Base-by-base conservation (phyloP, 2,797 vertebrate species). In the Vireo griseus region DNA sequence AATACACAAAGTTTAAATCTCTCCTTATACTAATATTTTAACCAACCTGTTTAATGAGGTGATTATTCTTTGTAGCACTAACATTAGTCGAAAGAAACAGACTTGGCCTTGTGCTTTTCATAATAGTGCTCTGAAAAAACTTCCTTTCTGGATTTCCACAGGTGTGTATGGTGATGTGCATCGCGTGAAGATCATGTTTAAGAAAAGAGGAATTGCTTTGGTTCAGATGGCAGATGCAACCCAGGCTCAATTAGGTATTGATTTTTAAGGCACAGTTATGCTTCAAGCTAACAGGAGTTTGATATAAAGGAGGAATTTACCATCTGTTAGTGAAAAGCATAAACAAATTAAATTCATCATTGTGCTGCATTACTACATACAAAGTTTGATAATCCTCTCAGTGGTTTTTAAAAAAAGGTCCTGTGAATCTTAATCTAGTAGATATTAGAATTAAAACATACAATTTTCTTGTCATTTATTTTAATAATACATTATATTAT, bases 181-280 rank as follows among this genome's bases (percentile, higher is more conserved):
- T 96, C 97, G 99, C 96, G 99, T 99, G 92, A 99, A 99, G 96
- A 99, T 99, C 90, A 98, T 99, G 96, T 99, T 99, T 97, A 99
- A 98, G 91, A 99, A 98, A 95, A 99, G 98, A 95, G 98, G 99
- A 95, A 99, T 98, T 40, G 99, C 99, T 88, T 97, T 99, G 87
- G 97, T 99, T 96, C 99, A 99, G 97, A 99, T 99, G 99, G 98
- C 98, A 71, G 99, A 99, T 88, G 97, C 97, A 73, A 98, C 93
- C 13, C 99, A 99, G 97, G 99, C 99, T 94, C 99, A 99, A 54
- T 96, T 99, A 63, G 99, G 99, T 99, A 98, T 51, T 93, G 69
- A 69, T 54, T 66, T 89, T 47, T 61, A 86, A 92, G 48, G 40
- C 65, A 61, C 5, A 26, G 10, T 71, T 93, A 42, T 31, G 13